Percentiles rank a stretch among this genome's conserved stretches.
These are phyloP conservation scores for Artemia sp. DNA, from an alignment of 2,888 invertebrate genomes.

Conservation along the genomic window DNA sequence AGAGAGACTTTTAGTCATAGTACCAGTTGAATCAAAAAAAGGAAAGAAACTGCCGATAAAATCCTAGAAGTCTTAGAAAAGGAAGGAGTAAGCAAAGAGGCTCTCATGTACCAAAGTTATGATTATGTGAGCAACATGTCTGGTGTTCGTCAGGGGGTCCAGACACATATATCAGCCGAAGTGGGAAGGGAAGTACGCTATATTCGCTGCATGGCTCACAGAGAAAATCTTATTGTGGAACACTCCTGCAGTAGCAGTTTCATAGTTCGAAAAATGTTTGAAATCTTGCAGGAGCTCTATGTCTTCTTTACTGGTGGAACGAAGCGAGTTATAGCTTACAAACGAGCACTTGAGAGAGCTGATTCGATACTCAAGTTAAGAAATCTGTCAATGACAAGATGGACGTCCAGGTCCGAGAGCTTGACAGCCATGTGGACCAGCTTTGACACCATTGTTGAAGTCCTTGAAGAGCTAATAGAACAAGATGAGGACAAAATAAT, in stretches of 20 bases:
- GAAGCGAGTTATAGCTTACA: slow-evolving; percentile 12
- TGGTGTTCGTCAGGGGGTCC: not conserved
- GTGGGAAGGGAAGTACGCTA: not conserved
- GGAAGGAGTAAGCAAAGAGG: no score
- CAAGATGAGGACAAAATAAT: no score
- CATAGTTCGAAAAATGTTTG: slow-evolving; percentile 17
- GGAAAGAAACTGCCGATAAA: no score
- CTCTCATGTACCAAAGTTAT: slow-evolving; percentile 11
- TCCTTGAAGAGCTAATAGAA: no score
- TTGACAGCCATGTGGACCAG: not conserved
- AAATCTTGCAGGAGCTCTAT: not conserved
- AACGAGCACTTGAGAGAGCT: not conserved
- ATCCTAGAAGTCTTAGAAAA: no score
- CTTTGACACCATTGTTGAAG: not conserved
- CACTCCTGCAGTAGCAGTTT: not conserved
- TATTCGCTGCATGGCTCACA: slow-evolving; percentile 5
- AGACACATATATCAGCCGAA: not conserved
- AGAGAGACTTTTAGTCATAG: no score
- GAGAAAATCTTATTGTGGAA: slow-evolving; percentile 8
- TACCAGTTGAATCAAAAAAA: no score
- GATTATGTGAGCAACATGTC: slow-evolving; percentile 16
- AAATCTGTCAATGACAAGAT: slow-evolving; percentile 13
- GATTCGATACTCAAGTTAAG: slow-evolving; percentile 11
- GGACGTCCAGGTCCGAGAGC: not conserved
- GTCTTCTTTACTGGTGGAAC: slow-evolving; percentile 16